phyloP scores from a whole-genome alignment of 2,113 vertebrate species.

The Actenoides lindsayi region DNA sequence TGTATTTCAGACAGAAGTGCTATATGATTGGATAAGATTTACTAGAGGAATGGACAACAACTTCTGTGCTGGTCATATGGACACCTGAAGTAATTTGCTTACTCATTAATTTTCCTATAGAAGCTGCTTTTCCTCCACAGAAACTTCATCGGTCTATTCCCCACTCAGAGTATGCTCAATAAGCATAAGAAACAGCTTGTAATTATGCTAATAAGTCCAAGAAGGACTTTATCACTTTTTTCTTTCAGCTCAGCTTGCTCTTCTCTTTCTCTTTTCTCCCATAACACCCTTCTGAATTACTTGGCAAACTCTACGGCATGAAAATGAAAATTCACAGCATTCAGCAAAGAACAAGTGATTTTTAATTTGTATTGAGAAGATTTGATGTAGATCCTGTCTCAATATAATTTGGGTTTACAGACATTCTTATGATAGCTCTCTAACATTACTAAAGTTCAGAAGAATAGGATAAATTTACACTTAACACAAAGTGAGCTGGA shows the following conservation, averaged over 20 bases:
- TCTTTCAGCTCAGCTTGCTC: background rate
- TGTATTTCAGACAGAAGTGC: background rate
- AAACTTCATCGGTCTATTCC: background rate
- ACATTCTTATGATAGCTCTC: background rate
- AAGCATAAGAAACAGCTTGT: background rate
- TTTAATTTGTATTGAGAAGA: background rate
- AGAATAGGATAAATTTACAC: background rate
- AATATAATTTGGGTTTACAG: background rate
- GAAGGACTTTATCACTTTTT: background rate
- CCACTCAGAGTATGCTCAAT: background rate
- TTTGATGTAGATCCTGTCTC: background rate
- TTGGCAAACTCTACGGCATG: background rate
- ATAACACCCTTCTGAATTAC: background rate
- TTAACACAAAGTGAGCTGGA: background rate
- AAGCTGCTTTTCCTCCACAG: background rate
- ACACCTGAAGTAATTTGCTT: background rate
- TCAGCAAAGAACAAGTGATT: background rate
- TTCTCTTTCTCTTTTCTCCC: background rate
- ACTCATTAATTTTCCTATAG: background rate
- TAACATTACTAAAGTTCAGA: background rate
- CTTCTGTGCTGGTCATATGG: background rate
- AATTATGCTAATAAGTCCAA: background rate
- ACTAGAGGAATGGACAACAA: background rate
- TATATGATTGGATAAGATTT: background rate
- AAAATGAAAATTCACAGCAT: background rate